Percentiles rank a stretch among this genome's conserved stretches.
Conservation (phyloP, 2,888 invertebrate genomes). For the Peribatodes rhomboidaria region DNA sequence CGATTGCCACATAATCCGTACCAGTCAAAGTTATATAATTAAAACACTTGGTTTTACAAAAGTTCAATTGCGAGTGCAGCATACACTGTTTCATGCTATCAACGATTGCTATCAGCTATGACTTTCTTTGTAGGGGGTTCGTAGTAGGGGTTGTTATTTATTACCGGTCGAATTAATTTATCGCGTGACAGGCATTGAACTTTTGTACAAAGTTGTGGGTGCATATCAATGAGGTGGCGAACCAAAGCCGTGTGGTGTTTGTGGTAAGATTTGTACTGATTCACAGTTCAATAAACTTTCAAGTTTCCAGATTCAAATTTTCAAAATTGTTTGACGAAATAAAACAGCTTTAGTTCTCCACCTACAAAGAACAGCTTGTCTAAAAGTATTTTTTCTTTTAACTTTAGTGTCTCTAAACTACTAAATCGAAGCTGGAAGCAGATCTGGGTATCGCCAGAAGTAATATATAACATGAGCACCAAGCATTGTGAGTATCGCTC, state of each 20-base stretch:
- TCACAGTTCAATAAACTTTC: slow-evolving; percentile 5
- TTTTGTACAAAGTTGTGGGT: slow-evolving; percentile 81
- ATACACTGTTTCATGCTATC: slow-evolving; percentile 5
- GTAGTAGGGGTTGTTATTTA: slow-evolving; percentile 35
- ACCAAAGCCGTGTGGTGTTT: slow-evolving; percentile 43
- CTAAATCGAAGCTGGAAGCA: slow-evolving; percentile 63
- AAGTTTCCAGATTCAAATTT: not conserved
- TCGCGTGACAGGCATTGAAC: slow-evolving; percentile 68
- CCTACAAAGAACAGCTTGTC: slow-evolving; percentile 46
- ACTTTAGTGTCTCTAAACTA: slow-evolving; percentile 65
- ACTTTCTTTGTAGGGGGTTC: slow-evolving; percentile 4
- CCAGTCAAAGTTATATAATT: not conserved
- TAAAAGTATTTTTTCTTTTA: slow-evolving; percentile 66
- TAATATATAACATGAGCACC: slow-evolving; percentile 65
- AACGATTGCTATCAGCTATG: slow-evolving; percentile 14
- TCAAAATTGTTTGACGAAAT: not conserved
- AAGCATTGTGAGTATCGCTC: slow-evolving; percentile 73
- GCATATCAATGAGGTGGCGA: slow-evolving; percentile 54
- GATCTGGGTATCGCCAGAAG: slow-evolving; percentile 62
- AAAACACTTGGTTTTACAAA: slow-evolving; percentile 62
- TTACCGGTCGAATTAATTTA: slow-evolving; percentile 14
- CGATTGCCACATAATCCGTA: slow-evolving; percentile 65
- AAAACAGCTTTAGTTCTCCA: slow-evolving; percentile 49
- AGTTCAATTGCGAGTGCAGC: slow-evolving; percentile 66
- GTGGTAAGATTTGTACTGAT: slow-evolving; percentile 24